Evolutionary conservation across 1,140 invertebrate genomes (phyloP).

Genomic region (Liolophura sinensis): DNA sequence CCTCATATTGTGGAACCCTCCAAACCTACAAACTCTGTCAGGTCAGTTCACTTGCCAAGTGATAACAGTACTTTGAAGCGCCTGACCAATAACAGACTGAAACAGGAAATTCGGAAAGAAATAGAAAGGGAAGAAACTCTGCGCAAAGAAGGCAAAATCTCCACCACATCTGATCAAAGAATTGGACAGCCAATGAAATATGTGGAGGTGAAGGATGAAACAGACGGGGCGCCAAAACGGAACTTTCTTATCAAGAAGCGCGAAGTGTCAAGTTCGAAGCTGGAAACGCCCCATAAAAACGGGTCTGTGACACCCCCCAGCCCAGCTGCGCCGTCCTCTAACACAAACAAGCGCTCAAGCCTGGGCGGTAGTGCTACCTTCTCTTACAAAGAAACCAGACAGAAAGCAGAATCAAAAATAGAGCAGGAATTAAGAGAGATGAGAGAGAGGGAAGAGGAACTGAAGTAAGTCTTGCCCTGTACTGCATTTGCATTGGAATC

Average conservation of each 20-base stretch:
- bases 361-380: slow-evolving; percentile 34
- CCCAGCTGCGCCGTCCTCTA: no score
- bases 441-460: slow-evolving; percentile 51
- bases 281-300: no score
- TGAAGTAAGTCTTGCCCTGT: slow-evolving; percentile 32
- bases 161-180: slow-evolving; percentile 47
- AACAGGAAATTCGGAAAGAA: slow-evolving; percentile 44
- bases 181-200: slow-evolving; percentile 41
- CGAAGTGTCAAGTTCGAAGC: not conserved
- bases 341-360: no score
- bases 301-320: no score
- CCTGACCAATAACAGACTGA: slow-evolving; percentile 25
- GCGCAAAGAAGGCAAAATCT: slow-evolving; percentile 44
- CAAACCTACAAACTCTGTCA: no score
- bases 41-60: no score
- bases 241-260: slow-evolving; percentile 44
- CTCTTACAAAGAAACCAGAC: slow-evolving; percentile 47
- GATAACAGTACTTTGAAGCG: no score
- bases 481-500: no score
- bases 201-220: slow-evolving; percentile 31
- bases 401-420: slow-evolving; percentile 51
- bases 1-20: no score
- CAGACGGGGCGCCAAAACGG: slow-evolving; percentile 33
- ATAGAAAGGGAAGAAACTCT: slow-evolving; percentile 37
- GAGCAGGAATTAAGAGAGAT: slow-evolving; percentile 51